Evolutionary conservation across 2,113 vertebrate species (phyloP).

Genomic region (Campylorhamphus procurvoides): DNA sequence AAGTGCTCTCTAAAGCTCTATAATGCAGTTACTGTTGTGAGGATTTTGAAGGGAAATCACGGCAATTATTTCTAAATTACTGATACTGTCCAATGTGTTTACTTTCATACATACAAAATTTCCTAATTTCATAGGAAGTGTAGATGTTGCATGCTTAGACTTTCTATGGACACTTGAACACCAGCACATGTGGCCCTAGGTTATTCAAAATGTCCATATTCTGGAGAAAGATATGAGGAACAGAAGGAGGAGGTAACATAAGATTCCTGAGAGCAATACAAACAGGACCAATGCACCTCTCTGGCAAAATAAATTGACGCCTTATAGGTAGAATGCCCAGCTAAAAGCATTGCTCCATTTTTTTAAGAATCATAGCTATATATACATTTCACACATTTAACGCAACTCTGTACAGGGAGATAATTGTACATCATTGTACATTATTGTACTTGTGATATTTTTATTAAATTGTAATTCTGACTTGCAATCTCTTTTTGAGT

Average conservation of each 20-base stretch:
- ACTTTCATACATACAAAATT: neutral
- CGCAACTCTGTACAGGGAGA: neutral
- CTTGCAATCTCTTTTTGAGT: too few species aligned
- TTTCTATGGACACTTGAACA: neutral
- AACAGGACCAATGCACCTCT: neutral
- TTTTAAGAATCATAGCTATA: neutral
- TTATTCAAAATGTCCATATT: neutral
- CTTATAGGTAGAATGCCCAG: neutral
- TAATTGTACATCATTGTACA: too few species aligned
- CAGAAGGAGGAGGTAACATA: neutral
- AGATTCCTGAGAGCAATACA: neutral
- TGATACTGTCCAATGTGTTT: neutral
- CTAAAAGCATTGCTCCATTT: neutral
- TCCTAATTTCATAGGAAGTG: neutral
- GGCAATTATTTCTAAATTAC: neutral
- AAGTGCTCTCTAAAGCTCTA: neutral
- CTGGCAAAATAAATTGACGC: neutral
- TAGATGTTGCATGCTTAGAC: accelerated
- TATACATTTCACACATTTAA: neutral
- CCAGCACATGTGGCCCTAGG: neutral
- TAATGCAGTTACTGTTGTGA: neutral
- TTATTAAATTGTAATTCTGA: neutral
- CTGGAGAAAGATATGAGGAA: neutral
- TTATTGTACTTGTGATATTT: neutral
- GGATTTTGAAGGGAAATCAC: neutral